Percentiles rank a stretch among this genome's conserved stretches.
Evolutionary conservation across 2,113 vertebrate genomes (phyloP).

Genomic region (Psophia crepitans): DNA sequence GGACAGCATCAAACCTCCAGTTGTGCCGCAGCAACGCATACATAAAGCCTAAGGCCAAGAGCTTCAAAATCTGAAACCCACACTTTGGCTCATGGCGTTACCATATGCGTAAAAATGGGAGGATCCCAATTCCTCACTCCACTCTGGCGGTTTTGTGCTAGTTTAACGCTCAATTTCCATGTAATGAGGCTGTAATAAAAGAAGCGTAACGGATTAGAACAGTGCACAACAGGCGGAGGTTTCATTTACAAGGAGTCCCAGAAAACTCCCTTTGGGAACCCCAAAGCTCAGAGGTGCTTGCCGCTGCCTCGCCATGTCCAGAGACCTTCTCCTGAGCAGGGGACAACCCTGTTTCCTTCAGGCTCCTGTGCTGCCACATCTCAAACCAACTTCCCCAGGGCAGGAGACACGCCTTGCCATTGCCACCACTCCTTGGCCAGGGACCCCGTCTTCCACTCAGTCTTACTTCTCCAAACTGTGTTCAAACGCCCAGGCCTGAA

Average conservation of each 20-base stretch:
- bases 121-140: background rate
- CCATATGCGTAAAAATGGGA: background rate
- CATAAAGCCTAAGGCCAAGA: background rate
- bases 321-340: background rate
- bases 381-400: background rate
- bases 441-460: background rate
- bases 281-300: background rate
- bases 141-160: background rate
- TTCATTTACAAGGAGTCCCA: background rate
- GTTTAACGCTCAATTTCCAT: background rate
- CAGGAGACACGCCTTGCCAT: background rate
- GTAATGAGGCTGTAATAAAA: background rate
- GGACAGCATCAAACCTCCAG: background rate
- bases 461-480: background rate
- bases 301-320: fast-evolving
- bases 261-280: background rate
- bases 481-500: background rate
- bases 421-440: background rate
- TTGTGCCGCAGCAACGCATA: background rate
- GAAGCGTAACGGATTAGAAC: fast-evolving
- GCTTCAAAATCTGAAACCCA: background rate
- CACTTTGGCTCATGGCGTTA: background rate
- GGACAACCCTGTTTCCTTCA: background rate
- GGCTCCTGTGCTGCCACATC: background rate
- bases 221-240: background rate